Conservation (phyloP, 2,888 invertebrate genomes). For the Conchocele bisecta region DNA sequence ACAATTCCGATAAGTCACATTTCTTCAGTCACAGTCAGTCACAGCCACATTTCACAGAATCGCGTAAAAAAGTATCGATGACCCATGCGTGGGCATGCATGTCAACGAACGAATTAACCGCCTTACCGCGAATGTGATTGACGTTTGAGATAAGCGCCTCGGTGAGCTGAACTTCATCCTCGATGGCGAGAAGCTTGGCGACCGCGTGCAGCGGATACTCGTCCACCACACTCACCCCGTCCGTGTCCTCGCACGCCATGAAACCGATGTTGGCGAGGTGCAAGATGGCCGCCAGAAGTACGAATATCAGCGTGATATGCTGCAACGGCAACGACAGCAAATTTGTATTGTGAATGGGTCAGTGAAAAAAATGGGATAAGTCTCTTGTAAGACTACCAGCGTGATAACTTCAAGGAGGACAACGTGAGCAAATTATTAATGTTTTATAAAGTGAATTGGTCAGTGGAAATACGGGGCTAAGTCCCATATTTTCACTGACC, state of each 20-base stretch:
- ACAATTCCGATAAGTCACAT: too few species aligned
- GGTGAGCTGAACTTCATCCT: constrained; percentile 68
- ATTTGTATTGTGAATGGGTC: too few species aligned
- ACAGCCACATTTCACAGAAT: too few species aligned
- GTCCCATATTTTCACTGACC: too few species aligned
- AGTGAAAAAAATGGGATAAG: background rate
- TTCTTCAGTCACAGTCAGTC: too few species aligned
- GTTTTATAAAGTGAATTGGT: too few species aligned
- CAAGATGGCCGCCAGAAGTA: constrained; percentile 74
- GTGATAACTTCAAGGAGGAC: too few species aligned
- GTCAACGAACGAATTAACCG: too few species aligned
- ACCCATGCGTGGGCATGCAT: too few species aligned
- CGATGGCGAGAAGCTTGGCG: constrained; percentile 69
- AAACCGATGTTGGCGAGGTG: constrained; percentile 77
- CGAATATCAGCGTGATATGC: constrained; percentile 74
- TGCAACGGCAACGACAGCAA: constrained; percentile 46
- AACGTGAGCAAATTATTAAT: too few species aligned
- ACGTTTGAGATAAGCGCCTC: constrained; percentile 71
- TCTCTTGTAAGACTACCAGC: background rate
- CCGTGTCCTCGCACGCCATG: constrained; percentile 71
- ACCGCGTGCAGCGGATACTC: constrained; percentile 73
- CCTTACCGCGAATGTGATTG: constrained; percentile 65
- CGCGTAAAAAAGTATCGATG: too few species aligned
- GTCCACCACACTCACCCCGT: constrained; percentile 73
- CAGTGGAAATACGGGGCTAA: too few species aligned